A percentile compares a stretch with the other conserved stretches of the same genome.
These are phyloP conservation scores for Monoplex corrugatus DNA, from an alignment of 2,888 invertebrate genomes.

Conservation along the genomic window DNA sequence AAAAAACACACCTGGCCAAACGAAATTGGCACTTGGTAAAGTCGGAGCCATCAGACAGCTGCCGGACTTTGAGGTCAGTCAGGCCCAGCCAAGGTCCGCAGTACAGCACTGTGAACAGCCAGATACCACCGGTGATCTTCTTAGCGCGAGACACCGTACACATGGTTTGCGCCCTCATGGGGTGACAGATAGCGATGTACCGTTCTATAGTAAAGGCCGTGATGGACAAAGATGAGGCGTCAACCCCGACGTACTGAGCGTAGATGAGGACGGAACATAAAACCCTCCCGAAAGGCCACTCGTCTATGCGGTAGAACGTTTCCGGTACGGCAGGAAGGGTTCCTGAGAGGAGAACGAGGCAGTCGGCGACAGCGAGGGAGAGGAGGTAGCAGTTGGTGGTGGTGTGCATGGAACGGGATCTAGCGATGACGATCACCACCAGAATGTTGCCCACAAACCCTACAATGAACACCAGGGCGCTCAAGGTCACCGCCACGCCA, in stretches of 20 bases:
- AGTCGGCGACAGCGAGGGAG: slow-evolving; percentile 85
- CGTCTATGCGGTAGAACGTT: slow-evolving; percentile 82
- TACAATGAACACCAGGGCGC: slow-evolving; percentile 83
- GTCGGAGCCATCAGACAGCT: slow-evolving; percentile 76
- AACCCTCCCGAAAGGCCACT: slow-evolving; percentile 84
- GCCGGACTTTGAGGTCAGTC: slow-evolving; percentile 81
- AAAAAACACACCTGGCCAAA: slow-evolving; percentile 61
- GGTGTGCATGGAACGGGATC: slow-evolving; percentile 83
- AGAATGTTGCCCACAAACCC: slow-evolving; percentile 84
- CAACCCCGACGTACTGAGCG: slow-evolving; percentile 85
- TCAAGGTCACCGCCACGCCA: slow-evolving; percentile 83
- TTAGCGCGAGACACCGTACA: slow-evolving; percentile 85
- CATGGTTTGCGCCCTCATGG: slow-evolving; percentile 84
- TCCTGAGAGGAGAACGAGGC: slow-evolving; percentile 84
- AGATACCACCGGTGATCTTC: slow-evolving; percentile 84
- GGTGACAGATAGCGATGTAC: slow-evolving; percentile 86
- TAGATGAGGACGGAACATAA: slow-evolving; percentile 84
- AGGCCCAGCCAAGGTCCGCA: slow-evolving; percentile 85
- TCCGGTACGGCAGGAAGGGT: slow-evolving; percentile 83
- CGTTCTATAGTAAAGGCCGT: slow-evolving; percentile 86
- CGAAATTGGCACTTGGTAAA: slow-evolving; percentile 83
- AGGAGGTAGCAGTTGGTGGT: slow-evolving; percentile 87
- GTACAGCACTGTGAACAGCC: slow-evolving; percentile 85
- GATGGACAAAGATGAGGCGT: slow-evolving; percentile 85
- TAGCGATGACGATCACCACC: slow-evolving; percentile 84